phyloP scores from a whole-genome alignment of 2,797 vertebrate species.

The Rhynchonycteris naso region DNA sequence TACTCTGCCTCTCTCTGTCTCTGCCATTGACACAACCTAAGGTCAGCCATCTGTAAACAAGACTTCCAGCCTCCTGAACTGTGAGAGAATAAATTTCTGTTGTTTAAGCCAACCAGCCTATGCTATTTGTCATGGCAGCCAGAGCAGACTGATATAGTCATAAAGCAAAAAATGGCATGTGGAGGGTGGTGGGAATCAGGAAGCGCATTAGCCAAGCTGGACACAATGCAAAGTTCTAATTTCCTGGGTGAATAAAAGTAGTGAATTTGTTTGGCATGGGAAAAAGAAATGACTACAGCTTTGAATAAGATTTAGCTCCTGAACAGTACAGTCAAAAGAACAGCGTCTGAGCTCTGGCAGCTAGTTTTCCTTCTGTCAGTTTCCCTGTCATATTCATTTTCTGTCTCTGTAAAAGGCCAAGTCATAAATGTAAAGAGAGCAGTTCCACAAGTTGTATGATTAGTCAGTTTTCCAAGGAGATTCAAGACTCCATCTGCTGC shows the following conservation, averaged over 20 bases:
- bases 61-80: neutral
- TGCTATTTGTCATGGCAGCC: neutral
- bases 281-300: neutral
- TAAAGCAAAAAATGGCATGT: neutral
- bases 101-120: neutral
- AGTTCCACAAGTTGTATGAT: conserved; percentile 13
- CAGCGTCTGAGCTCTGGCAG: neutral
- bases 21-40: neutral
- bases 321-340: neutral
- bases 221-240: neutral
- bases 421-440: neutral
- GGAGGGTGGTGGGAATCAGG: neutral
- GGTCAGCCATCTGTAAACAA: neutral
- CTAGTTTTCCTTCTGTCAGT: neutral
- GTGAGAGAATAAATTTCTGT: neutral
- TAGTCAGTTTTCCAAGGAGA: conserved; percentile 28
- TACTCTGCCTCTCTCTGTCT: rapidly evolving
- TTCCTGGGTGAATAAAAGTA: neutral
- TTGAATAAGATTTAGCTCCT: neutral
- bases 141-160: neutral
- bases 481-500: conserved; percentile 24
- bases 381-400: conserved; percentile 9
- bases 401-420: neutral
- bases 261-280: neutral
- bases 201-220: neutral